These are phyloP conservation scores for Monochamus saltuarius DNA, from an alignment of 1,140 invertebrate genomes.

Conservation along the genomic window DNA sequence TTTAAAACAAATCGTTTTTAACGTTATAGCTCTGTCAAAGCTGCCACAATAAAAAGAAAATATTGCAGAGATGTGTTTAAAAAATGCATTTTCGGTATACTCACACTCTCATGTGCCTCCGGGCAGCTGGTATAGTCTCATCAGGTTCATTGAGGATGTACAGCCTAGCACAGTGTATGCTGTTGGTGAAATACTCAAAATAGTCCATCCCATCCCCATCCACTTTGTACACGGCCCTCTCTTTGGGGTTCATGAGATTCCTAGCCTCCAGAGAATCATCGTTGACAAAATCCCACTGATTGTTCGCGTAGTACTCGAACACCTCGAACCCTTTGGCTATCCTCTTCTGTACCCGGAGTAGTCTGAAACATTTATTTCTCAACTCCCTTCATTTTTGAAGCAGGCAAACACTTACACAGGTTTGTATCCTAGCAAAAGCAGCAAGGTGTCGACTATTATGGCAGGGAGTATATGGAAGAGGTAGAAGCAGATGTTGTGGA, in stretches of 20 bases:
- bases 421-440: slow-evolving; percentile 76
- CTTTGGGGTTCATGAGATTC: slow-evolving; percentile 62
- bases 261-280: slow-evolving; percentile 59
- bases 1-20: background rate
- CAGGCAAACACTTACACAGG: slow-evolving; percentile 68
- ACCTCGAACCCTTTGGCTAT: slow-evolving; percentile 81
- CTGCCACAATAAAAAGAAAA: background rate
- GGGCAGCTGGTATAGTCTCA: slow-evolving; percentile 76
- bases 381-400: background rate
- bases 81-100: slow-evolving; percentile 34
- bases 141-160: slow-evolving; percentile 83
- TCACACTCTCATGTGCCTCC: slow-evolving; percentile 76
- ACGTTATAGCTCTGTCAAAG: background rate
- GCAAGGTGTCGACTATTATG: slow-evolving; percentile 73
- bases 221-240: slow-evolving; percentile 66
- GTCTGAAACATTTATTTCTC: slow-evolving; percentile 52
- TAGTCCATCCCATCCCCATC: slow-evolving; percentile 72
- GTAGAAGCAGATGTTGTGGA: slow-evolving; percentile 77
- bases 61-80: too few relatives aligned
- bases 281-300: slow-evolving; percentile 80
- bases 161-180: slow-evolving; percentile 69
- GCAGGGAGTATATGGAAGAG: slow-evolving; percentile 86
- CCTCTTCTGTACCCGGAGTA: slow-evolving; percentile 72
- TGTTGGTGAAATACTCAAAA: slow-evolving; percentile 71
- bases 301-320: slow-evolving; percentile 83